Evolutionary conservation across 2,797 vertebrate genomes (phyloP), one percentile per base, ranked within the genome.

Genomic region (Arrhamphus sclerolepis): DNA sequence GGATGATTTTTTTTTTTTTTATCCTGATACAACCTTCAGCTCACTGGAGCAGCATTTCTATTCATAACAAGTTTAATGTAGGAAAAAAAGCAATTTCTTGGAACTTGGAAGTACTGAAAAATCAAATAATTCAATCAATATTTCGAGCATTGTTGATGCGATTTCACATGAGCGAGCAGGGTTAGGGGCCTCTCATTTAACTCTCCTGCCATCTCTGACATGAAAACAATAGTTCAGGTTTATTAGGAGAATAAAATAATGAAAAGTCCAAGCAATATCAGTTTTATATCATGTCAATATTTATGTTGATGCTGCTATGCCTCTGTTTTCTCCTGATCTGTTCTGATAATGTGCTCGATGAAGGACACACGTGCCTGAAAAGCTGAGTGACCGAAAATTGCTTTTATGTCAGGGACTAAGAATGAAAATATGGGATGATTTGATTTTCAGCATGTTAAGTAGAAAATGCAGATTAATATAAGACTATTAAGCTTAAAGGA

Each of bases 271-370:
- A 38, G 40, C 16, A 24, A 46, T 20, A 62, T 48, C 5, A 26
- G 11, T 42, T 40, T 62, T 34, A 26, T 54, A 41, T 54, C 14
- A 50, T 51, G 34, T 66, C 53, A 51, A 62, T 66, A 59, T 61
- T 43, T 44, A 55, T 50, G 39, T 26, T 18, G 6, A 26, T 20
- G 31, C n/a, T 46, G 24, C 20, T 13, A 46, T 46, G 10, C 41
- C 55, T 39, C 42, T 22, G n/a, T n/a, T n/a, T n/a, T n/a, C n/a
- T n/a, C n/a, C n/a, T 20, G 19, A 44, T 26, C 1, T 62, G 16
- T 9, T 19, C 14, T 20, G 53, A 7, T 1, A 10, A 1, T 8
- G 16, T n/a, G 11, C 38, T 29, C 7, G 9, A 43, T 18, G 20
- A 51, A n/a, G 17, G 7, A 3, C 21, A 46, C 26, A 20, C n/a